These are phyloP conservation scores for Tetramorium simillimum DNA, from an alignment of 1,140 invertebrate genomes.

Conservation along the genomic window DNA sequence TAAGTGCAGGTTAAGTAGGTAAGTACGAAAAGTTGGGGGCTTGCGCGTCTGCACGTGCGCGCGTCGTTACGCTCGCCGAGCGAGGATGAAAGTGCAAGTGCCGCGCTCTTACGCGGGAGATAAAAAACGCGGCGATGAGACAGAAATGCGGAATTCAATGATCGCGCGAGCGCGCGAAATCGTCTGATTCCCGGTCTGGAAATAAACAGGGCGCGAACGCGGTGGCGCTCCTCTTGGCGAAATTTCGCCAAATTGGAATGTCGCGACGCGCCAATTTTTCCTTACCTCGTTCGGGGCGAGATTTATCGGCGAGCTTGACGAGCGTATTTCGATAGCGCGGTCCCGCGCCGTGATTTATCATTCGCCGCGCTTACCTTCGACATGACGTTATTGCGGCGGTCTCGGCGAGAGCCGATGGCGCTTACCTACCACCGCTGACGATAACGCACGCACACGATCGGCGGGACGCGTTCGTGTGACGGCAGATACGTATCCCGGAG, in stretches of 20 bases:
- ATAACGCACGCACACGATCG: conserved; percentile 49
- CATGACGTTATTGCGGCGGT: conserved; percentile 66
- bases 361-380: conserved; percentile 63
- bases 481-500: neutral
- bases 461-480: neutral
- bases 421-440: conserved; percentile 22
- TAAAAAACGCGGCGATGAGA: neutral
- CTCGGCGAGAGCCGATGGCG: conserved; percentile 16
- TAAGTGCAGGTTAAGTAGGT: conserved; percentile 66
- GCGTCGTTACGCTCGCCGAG: conserved; percentile 4
- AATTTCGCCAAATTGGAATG: conserved; percentile 13
- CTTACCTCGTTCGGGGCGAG: conserved; percentile 31
- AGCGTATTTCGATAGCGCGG: conserved; percentile 57
- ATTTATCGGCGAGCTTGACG: conserved; percentile 63
- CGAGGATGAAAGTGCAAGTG: conserved; percentile 36
- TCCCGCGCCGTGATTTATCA: conserved; percentile 66
- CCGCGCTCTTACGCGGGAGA: neutral
- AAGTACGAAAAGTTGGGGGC: conserved; percentile 61
- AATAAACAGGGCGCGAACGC: neutral
- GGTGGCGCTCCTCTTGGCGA: neutral
- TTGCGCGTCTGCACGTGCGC: conserved; percentile 30
- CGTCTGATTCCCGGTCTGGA: neutral
- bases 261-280: conserved; percentile 29
- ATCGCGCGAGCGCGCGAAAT: neutral
- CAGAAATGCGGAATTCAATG: neutral